Evolutionary conservation across 2,797 vertebrate genomes (phyloP), one percentile per base, ranked within the genome.

Genomic region (Okamejei kenojei): DNA sequence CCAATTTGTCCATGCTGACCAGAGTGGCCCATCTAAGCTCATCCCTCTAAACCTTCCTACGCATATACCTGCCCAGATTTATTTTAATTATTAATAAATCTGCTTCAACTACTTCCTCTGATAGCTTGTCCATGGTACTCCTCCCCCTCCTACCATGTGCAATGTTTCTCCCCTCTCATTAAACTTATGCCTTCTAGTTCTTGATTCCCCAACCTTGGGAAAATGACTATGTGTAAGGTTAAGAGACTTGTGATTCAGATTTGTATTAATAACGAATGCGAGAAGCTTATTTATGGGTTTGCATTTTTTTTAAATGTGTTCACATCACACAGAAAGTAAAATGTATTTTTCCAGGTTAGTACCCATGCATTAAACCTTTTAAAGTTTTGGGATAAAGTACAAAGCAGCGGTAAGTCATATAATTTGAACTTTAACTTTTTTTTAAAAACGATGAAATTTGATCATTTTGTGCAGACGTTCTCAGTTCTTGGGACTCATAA

Each of bases 201-300:
- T 54, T 54, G 45, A 54, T 54, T 54, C 45, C 45, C 45, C 45
- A 0, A 54, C 45, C 45, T 54, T 54, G 45, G 45, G 45, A 45
- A 45, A 45, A 45, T 45, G 45, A 54, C 45, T 6, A 7, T 54
- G 45, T 54, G 45, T 93, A 95, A 97, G 95, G 94, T 97, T 95
- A 96, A 95, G 93, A 95, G 95, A 96, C 96, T 96, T 95, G 94
- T 96, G 95, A 94, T 95, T 94, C 94, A 94, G 94, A 93, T 94
- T 93, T 94, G 93, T 94, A 94, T 96, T 97, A 96, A 96, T 94
- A 95, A 95, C 94, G 96, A 94, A 96, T 95, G 95, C 95, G 93
- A 93, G 74, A 68, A 0, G 94, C 93, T 96, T 96, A 96, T 96
- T 95, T 96, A 93, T 7, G 93, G 95, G 93, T 95, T 94, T 94